A percentile compares a stretch with the other conserved stretches of the same genome.
phyloP scores from a whole-genome alignment of 2,888 invertebrate species.

The Drosophila gaucha region DNA sequence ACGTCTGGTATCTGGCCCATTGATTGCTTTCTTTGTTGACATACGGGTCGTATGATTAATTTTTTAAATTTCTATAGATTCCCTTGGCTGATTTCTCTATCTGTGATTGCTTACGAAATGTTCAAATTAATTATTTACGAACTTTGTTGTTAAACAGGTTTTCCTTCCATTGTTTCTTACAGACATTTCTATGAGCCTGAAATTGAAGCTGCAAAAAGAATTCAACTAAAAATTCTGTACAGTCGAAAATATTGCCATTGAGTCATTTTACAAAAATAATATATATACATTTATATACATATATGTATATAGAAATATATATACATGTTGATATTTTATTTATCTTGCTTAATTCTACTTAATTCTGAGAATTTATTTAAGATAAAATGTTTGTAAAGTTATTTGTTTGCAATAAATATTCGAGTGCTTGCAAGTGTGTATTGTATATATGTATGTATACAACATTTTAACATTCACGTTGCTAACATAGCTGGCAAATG shows the following conservation, averaged over 20 bases:
- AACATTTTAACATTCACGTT: not conserved
- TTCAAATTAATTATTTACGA: constrained; percentile 20
- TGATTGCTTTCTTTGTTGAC: constrained; percentile 50
- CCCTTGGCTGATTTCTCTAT: constrained; percentile 27
- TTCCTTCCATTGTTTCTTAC: not conserved
- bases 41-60: constrained; percentile 71
- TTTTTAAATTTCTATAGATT: constrained; percentile 38
- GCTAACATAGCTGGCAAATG: not conserved
- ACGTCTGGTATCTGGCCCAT: not conserved
- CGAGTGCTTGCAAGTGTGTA: too few relatives aligned
- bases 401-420: not conserved
- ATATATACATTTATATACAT: not conserved
- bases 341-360: constrained; percentile 1
- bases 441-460: not conserved
- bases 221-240: not conserved
- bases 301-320: constrained; percentile 3
- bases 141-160: constrained; percentile 17
- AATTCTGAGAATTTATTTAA: constrained; percentile 3
- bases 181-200: constrained; percentile 1
- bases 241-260: constrained; percentile 6
- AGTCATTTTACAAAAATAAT: constrained; percentile 20
- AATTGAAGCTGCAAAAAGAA: constrained; percentile 6
- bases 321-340: constrained; percentile 3
- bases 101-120: constrained; percentile 15
- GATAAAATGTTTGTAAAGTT: not conserved